Percentiles rank a stretch among this genome's conserved stretches.
phyloP scores from a whole-genome alignment of 2,888 invertebrate genomes.

The Leptinotarsa tumamoca region DNA sequence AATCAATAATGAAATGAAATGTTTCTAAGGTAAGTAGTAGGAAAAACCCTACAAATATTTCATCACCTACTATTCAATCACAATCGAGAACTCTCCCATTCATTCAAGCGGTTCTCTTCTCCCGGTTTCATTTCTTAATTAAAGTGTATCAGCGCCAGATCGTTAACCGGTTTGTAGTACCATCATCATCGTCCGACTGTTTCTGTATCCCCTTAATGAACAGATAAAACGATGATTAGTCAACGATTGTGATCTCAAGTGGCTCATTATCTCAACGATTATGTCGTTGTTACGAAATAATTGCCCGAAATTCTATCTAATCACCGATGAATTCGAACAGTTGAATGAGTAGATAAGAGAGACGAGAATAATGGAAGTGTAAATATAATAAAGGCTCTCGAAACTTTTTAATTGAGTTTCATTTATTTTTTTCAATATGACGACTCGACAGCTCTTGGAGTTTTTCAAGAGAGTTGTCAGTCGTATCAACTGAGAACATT shows the following conservation, averaged over 20 bases:
- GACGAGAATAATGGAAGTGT: background rate
- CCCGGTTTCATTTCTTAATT: conserved; percentile 1
- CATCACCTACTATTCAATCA: no score
- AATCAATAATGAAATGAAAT: no score
- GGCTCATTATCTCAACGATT: conserved; percentile 35
- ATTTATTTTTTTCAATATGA: background rate
- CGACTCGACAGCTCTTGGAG: background rate
- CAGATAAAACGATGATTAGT: conserved; percentile 41
- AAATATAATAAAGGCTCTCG: background rate
- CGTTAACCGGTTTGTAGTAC: conserved; percentile 1
- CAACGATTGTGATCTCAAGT: conserved; percentile 39
- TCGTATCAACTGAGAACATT: background rate
- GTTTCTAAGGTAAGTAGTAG: no score
- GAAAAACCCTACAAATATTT: no score
- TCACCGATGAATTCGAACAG: conserved; percentile 19
- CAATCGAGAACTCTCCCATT: no score
- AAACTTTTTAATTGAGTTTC: conserved; percentile 4
- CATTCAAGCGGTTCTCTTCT: no score
- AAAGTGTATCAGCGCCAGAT: no score
- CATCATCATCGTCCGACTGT: background rate
- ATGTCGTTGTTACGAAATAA: conserved; percentile 33
- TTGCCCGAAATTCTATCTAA: conserved; percentile 35
- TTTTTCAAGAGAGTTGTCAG: background rate
- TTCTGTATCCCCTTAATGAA: conserved; percentile 37
- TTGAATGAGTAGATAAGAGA: conserved; percentile 3